Evolutionary conservation across 2,797 vertebrate genomes (phyloP).

Genomic region (Aythya fuligula): DNA sequence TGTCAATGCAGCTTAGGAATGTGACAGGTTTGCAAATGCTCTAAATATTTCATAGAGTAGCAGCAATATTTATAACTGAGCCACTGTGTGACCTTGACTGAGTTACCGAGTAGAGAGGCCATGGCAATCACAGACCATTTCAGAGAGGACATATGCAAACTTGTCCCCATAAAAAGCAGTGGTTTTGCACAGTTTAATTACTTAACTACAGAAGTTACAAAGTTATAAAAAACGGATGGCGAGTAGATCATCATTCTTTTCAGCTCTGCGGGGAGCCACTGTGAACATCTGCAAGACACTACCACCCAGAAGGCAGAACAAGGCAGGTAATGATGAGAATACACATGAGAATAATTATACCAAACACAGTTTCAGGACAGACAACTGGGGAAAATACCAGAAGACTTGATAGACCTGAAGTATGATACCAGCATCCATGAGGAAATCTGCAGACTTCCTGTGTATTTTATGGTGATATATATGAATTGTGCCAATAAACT

Average conservation of each 20-base stretch:
- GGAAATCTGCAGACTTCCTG: not conserved
- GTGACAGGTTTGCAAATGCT: not conserved
- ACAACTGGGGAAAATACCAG: not conserved
- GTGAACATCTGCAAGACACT: constrained; percentile 38
- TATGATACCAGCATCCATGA: not conserved
- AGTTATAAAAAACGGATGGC: constrained; percentile 28
- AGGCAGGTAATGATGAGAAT: constrained; percentile 50
- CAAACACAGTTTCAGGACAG: constrained; percentile 12
- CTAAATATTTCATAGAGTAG: not conserved
- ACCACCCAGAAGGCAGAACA: constrained; percentile 36
- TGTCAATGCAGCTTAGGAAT: not conserved
- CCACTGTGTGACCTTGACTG: not conserved
- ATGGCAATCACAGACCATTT: not conserved
- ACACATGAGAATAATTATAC: constrained; percentile 43
- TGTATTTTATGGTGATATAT: not conserved
- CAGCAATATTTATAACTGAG: not conserved
- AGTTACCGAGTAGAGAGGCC: not conserved
- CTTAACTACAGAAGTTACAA: not conserved
- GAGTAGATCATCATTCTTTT: constrained; percentile 20
- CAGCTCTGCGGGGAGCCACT: not conserved
- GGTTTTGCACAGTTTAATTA: not conserved
- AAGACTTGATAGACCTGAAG: not conserved
- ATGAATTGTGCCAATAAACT: not conserved
- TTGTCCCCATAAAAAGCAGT: not conserved
- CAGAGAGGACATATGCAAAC: not conserved